A percentile compares a stretch with the other conserved stretches of the same genome.
These are phyloP conservation scores for Myathropa florea DNA, from an alignment of 2,888 invertebrate genomes.

Conservation along the genomic window DNA sequence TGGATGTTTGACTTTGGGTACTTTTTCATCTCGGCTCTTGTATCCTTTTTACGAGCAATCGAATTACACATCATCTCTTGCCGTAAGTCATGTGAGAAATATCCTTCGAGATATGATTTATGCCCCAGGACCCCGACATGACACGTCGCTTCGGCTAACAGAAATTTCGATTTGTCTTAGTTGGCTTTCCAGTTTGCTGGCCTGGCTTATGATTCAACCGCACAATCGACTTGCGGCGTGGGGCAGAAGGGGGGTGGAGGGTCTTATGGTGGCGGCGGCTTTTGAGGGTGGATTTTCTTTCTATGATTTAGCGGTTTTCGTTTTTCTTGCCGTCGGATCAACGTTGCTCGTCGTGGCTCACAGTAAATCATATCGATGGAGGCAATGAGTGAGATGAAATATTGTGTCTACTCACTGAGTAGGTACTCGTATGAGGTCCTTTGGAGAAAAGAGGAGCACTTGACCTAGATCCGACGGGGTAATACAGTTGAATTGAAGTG, in stretches of 20 bases:
- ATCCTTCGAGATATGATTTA: slow-evolving; percentile 66
- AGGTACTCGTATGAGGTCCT: not conserved
- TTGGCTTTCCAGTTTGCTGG: slow-evolving; percentile 51
- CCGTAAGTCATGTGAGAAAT: slow-evolving; percentile 67
- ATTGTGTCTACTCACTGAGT: slow-evolving; percentile 33
- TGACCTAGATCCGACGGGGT: slow-evolving; percentile 14
- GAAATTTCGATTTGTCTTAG: slow-evolving; percentile 62
- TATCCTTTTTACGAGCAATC: slow-evolving; percentile 48
- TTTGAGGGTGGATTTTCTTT: not conserved
- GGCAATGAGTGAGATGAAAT: slow-evolving; percentile 55
- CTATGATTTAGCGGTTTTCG: slow-evolving; percentile 21
- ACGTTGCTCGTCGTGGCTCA: not conserved
- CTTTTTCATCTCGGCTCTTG: slow-evolving; percentile 1
- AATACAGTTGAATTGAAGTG: not conserved
- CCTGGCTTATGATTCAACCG: slow-evolving; percentile 46
- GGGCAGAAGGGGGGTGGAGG: not conserved
- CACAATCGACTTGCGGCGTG: slow-evolving; percentile 19
- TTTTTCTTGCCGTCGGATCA: not conserved
- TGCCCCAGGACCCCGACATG: slow-evolving; percentile 40
- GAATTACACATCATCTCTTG: slow-evolving; percentile 47
- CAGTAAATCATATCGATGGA: slow-evolving; percentile 52
- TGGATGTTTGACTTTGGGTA: slow-evolving; percentile 3
- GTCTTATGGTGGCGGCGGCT: not conserved
- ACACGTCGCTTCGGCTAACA: slow-evolving; percentile 32
- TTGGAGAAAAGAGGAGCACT: not conserved